A percentile compares a stretch with the other conserved stretches of the same genome.
These are phyloP conservation scores for Chaetodon auriga DNA, from an alignment of 2,113 vertebrate species.

Conservation along the genomic window DNA sequence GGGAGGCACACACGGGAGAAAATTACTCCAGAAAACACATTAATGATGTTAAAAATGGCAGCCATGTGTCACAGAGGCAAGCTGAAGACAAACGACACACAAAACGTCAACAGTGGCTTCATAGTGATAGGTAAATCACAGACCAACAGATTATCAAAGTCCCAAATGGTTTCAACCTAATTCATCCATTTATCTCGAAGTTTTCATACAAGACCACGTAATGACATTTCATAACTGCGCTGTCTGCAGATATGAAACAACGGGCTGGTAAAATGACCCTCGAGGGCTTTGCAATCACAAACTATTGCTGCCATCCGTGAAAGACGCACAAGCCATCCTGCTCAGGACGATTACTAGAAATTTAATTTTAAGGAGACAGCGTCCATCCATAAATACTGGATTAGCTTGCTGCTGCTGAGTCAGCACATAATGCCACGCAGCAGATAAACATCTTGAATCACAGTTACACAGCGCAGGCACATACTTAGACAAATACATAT, in stretches of 20 bases:
- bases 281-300: background rate
- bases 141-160: background rate
- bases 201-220: background rate
- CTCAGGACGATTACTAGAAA: background rate
- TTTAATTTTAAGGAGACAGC: constrained; percentile 13
- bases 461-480: background rate
- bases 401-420: constrained; percentile 27
- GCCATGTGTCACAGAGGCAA: background rate
- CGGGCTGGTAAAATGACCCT: constrained; percentile 10
- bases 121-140: background rate
- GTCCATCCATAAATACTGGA: constrained; percentile 25
- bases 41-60: background rate
- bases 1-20: constrained; percentile 35
- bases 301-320: constrained; percentile 14
- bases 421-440: background rate
- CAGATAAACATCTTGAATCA: constrained; percentile 25
- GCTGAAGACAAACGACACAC: background rate
- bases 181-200: background rate
- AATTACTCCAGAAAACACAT: background rate
- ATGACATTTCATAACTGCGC: background rate
- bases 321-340: background rate
- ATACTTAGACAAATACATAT: constrained; percentile 1
- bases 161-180: constrained; percentile 4
- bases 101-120: background rate
- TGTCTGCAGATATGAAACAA: constrained; percentile 1